Evolutionary conservation across 2,888 invertebrate genomes (phyloP).

Genomic region (Stenurella melanura): DNA sequence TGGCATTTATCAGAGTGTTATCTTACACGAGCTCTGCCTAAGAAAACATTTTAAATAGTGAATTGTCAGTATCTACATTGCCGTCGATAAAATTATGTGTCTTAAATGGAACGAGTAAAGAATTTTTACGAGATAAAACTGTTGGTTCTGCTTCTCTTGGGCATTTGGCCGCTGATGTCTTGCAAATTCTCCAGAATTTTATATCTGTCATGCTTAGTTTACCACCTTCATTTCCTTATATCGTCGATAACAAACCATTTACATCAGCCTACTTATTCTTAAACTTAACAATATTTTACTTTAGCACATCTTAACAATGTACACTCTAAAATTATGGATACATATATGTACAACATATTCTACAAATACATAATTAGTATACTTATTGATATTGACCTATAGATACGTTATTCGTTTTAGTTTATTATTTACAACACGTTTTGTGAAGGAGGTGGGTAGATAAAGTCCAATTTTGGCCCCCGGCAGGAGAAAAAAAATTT

Average conservation of each 20-base stretch:
- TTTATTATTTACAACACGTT: too few relatives aligned
- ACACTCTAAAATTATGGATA: background rate
- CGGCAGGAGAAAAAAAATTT: too few relatives aligned
- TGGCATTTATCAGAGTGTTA: conserved; percentile 72
- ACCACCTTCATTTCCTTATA: conserved; percentile 68
- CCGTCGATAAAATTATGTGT: conserved; percentile 68
- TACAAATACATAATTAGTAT: too few relatives aligned
- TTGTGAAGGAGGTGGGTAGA: too few relatives aligned
- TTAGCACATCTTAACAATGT: conserved; percentile 3
- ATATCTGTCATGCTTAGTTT: conserved; percentile 63
- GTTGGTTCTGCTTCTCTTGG: conserved; percentile 53
- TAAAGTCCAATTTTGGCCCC: too few relatives aligned
- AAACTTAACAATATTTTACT: conserved; percentile 13
- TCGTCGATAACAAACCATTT: conserved; percentile 55
- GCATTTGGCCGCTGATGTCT: conserved; percentile 67
- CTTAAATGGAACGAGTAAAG: conserved; percentile 65
- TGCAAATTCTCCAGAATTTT: conserved; percentile 60
- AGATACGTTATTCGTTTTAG: too few relatives aligned
- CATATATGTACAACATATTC: too few relatives aligned
- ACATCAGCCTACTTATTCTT: conserved; percentile 45
- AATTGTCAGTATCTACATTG: conserved; percentile 70
- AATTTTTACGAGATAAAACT: conserved; percentile 57
- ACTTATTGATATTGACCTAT: too few relatives aligned
- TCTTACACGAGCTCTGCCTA: conserved; percentile 70
- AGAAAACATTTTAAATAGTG: conserved; percentile 74